Evolutionary conservation across 2,797 vertebrate genomes (phyloP).

Genomic region (Gastrophryne carolinensis): DNA sequence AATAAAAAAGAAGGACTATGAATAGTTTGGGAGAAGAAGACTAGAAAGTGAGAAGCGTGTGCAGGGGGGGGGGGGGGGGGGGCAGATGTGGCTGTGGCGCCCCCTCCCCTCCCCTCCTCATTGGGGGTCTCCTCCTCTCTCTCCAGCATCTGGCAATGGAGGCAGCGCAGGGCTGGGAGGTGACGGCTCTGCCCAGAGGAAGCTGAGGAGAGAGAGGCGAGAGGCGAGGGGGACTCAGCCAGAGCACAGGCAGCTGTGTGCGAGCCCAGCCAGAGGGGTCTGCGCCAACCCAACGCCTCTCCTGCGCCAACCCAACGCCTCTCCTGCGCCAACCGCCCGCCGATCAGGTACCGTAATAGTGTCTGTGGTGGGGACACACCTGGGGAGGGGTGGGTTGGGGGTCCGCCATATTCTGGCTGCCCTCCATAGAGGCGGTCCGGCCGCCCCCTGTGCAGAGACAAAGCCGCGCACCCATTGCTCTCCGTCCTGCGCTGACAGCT

Average conservation of each 20-base stretch:
- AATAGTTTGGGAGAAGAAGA: background rate
- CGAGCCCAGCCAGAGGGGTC: background rate
- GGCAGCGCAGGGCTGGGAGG: constrained; percentile 20
- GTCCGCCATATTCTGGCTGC: too few species aligned
- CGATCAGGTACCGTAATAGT: too few species aligned
- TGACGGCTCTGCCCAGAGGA: constrained; percentile 15
- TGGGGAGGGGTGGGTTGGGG: too few species aligned
- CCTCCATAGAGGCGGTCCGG: too few species aligned
- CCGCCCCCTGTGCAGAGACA: too few species aligned
- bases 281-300: too few species aligned
- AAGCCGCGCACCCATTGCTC: too few species aligned
- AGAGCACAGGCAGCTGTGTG: background rate
- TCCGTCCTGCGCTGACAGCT: too few species aligned
- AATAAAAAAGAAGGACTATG: background rate
- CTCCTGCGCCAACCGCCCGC: too few species aligned
- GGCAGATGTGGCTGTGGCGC: background rate
- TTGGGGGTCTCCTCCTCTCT: constrained; percentile 1
- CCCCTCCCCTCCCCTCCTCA: background rate
- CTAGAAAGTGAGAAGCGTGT: too few species aligned
- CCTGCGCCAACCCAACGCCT: too few species aligned
- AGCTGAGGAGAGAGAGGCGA: background rate
- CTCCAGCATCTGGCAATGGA: constrained; percentile 31
- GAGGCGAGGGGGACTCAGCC: background rate
- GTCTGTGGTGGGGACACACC: too few species aligned
- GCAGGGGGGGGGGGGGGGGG: background rate